Percentiles rank a stretch among this genome's conserved stretches.
Evolutionary conservation across 2,113 vertebrate genomes (phyloP).

Genomic region (Sphyrna mokarran): DNA sequence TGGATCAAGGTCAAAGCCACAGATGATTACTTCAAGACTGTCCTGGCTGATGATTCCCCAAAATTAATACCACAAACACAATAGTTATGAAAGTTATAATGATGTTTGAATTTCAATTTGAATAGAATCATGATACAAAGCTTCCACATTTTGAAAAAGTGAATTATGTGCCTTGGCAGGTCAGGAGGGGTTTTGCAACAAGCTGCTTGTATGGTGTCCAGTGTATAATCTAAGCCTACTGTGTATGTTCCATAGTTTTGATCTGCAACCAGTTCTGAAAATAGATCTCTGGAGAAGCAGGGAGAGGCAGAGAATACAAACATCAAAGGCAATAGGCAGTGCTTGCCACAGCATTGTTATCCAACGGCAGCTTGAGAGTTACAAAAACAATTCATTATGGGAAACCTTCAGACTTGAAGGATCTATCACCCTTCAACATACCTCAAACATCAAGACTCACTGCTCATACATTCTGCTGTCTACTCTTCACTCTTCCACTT

Average conservation of each 20-base stretch:
- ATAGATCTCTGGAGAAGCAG: neutral
- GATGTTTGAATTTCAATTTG: neutral
- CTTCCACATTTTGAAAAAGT: neutral
- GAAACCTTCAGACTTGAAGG: neutral
- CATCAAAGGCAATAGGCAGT: neutral
- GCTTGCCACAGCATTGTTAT: neutral
- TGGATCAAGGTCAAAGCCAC: neutral
- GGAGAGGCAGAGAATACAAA: neutral
- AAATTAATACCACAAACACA: neutral
- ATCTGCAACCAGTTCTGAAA: neutral
- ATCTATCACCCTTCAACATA: neutral
- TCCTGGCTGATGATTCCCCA: neutral
- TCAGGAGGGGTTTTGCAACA: neutral
- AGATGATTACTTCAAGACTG: neutral
- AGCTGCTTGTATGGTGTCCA: neutral
- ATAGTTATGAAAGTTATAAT: neutral
- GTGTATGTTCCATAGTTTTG: neutral
- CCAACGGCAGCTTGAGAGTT: neutral
- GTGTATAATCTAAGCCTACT: neutral
- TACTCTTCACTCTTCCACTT: neutral
- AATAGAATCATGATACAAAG: neutral
- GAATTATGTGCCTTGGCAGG: neutral
- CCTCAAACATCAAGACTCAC: neutral
- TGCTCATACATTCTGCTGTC: neutral
- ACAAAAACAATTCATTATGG: neutral